Evolutionary conservation across 1,140 invertebrate species (phyloP).

Genomic region (Eriosoma lanigerum): DNA sequence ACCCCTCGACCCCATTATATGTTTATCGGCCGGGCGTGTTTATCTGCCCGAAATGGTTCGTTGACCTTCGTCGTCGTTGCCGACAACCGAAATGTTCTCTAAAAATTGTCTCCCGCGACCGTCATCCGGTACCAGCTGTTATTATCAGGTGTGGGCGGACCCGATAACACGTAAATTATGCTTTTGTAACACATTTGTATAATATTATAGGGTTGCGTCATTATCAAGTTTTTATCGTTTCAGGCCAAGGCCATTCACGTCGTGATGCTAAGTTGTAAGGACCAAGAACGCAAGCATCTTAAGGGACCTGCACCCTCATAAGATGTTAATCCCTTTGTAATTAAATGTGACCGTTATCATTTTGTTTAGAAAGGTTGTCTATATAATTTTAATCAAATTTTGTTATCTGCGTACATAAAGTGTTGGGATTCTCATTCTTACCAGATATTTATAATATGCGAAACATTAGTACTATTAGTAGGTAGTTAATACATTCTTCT

Average conservation of each 20-base stretch:
- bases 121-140: not conserved
- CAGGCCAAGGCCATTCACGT: not conserved
- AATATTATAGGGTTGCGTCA: not conserved
- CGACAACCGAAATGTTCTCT: not conserved
- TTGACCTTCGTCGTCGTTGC: not conserved
- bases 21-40: slow-evolving; percentile 4
- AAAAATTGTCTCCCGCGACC: not conserved
- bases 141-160: not conserved
- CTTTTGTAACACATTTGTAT: not conserved
- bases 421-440: too few relatives aligned
- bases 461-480: too few relatives aligned
- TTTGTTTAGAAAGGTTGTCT: too few relatives aligned
- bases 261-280: too few relatives aligned
- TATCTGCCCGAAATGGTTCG: slow-evolving; percentile 6
- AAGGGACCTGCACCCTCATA: too few relatives aligned
- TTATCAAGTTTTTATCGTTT: not conserved
- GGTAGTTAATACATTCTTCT: too few relatives aligned
- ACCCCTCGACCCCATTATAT: too few relatives aligned
- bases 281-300: not conserved
- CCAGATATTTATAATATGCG: too few relatives aligned
- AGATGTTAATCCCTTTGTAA: too few relatives aligned
- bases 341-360: too few relatives aligned
- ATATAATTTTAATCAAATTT: too few relatives aligned
- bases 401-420: too few relatives aligned
- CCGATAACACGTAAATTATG: not conserved